A percentile compares a stretch with the other conserved stretches of the same genome.
phyloP scores from a whole-genome alignment of 2,797 vertebrate species.

The Bovichtus diacanthus region DNA sequence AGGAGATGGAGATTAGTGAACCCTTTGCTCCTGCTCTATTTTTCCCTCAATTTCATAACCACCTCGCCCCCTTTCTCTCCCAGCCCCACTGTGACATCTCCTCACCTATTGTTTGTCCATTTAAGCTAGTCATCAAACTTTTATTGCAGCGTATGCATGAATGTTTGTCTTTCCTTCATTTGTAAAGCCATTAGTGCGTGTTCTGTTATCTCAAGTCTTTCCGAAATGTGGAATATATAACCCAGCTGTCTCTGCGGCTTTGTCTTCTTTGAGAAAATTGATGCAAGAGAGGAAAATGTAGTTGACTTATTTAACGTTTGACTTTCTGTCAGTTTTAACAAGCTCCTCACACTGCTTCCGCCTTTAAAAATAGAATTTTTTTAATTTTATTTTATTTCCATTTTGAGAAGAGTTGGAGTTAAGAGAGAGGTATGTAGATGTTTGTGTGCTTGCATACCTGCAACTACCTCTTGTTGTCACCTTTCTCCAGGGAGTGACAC shows the following conservation, averaged over 20 bases:
- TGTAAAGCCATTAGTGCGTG: conserved; percentile 37
- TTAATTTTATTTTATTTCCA: not conserved
- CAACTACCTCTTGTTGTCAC: not conserved
- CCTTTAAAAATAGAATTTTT: not conserved
- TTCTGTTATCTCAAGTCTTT: conserved; percentile 31
- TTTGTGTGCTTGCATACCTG: not conserved
- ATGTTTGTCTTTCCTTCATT: conserved; percentile 54
- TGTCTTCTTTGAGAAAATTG: not conserved
- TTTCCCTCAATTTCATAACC: conserved; percentile 27
- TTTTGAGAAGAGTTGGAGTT: conserved; percentile 8
- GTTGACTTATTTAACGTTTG: conserved; percentile 11
- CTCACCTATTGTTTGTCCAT: conserved; percentile 44
- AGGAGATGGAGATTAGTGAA: not conserved
- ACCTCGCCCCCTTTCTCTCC: conserved; percentile 1
- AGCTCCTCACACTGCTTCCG: not conserved
- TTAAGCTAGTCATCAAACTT: conserved; percentile 53
- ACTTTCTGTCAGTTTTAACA: not conserved
- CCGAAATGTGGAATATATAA: conserved; percentile 36
- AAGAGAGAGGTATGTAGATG: not conserved
- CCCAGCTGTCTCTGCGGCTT: conserved; percentile 7
- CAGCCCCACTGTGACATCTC: conserved; percentile 9
- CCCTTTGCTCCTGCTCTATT: not conserved
- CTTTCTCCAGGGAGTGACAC: not conserved
- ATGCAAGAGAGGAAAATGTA: conserved; percentile 1
- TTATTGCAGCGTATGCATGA: conserved; percentile 30